phyloP scores from a whole-genome alignment of 1,140 invertebrate species.

The Conus ventricosus region DNA sequence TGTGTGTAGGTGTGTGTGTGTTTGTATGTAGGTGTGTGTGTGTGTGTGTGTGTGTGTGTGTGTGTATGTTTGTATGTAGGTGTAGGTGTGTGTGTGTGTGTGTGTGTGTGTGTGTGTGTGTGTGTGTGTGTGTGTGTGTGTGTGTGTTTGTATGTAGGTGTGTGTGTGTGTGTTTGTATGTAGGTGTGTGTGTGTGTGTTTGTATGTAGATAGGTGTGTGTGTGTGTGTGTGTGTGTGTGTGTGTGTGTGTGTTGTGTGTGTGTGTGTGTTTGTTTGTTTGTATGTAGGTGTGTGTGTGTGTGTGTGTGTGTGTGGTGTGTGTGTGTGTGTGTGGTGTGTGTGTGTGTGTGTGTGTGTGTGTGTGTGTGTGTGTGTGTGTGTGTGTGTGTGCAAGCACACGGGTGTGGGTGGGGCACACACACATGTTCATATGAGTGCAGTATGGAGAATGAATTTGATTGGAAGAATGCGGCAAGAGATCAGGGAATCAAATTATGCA shows the following conservation, averaged over 20 bases:
- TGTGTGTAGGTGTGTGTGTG: background rate
- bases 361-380: constrained; percentile 7
- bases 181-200: background rate
- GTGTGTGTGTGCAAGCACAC: too few relatives aligned
- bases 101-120: background rate
- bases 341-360: background rate
- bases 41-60: constrained; percentile 2
- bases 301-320: background rate
- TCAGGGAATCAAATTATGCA: too few relatives aligned
- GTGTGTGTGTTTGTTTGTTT: constrained; percentile 10
- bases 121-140: background rate
- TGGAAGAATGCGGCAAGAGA: too few relatives aligned
- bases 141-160: background rate
- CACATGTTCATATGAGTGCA: too few relatives aligned
- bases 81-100: background rate
- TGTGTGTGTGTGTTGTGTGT: constrained; percentile 16
- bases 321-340: too few relatives aligned
- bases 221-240: constrained; percentile 18
- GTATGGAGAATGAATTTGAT: too few relatives aligned
- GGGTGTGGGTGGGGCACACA: too few relatives aligned
- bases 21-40: background rate
- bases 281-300: constrained; percentile 2
- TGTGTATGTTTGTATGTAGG: background rate
- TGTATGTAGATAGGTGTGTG: background rate
- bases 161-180: background rate